phyloP scores from a whole-genome alignment of 1,140 invertebrate genomes.

The Lutraria rhynchaena region DNA sequence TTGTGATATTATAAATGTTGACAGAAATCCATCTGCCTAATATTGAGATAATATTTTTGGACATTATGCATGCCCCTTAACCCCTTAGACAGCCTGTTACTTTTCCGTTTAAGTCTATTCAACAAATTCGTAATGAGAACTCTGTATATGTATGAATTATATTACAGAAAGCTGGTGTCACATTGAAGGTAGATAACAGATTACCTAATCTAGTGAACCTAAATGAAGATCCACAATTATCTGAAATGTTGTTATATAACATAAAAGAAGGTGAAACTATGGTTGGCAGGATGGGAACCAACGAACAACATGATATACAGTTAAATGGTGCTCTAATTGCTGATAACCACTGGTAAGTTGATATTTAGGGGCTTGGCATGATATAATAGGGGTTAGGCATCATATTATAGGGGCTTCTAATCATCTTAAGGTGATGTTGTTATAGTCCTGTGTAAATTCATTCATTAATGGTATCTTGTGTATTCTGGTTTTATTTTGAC shows the following conservation, averaged over 20 bases:
- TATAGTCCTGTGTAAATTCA: too few species aligned
- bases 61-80: too few species aligned
- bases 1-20: too few species aligned
- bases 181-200: slow-evolving; percentile 79
- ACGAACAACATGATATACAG: slow-evolving; percentile 84
- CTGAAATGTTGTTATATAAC: slow-evolving; percentile 87
- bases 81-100: too few species aligned
- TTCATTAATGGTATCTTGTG: too few species aligned
- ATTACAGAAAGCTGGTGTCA: slow-evolving; percentile 78
- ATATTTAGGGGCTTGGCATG: not conserved
- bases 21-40: too few species aligned
- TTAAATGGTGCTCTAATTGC: slow-evolving; percentile 86
- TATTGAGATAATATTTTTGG: too few species aligned
- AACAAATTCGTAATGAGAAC: too few species aligned
- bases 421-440: too few species aligned
- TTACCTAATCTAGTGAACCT: slow-evolving; percentile 86
- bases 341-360: slow-evolving; percentile 86
- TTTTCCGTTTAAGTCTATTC: too few species aligned
- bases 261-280: slow-evolving; percentile 82
- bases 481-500: too few species aligned
- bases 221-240: slow-evolving; percentile 88
- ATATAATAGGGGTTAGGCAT: not conserved
- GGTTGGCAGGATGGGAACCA: slow-evolving; percentile 79
- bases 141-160: too few species aligned
- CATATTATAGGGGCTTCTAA: not conserved